phyloP scores from a whole-genome alignment of 2,113 vertebrate genomes.

The Peromyscus polionotus region DNA sequence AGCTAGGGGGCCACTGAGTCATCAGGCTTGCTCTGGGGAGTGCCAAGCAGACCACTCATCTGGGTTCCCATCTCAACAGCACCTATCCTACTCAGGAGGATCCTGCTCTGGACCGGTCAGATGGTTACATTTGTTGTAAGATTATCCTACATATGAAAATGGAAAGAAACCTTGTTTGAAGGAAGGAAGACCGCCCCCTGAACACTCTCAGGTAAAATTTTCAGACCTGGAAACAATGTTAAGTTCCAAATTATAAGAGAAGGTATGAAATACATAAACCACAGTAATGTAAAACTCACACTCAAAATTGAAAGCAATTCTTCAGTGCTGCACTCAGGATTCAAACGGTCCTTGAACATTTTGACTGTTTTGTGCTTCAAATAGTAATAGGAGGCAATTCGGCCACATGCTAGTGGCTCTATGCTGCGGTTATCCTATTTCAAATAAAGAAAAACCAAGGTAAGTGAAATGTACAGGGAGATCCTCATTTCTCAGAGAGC shows the following conservation, averaged over 20 bases:
- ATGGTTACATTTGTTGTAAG: not conserved
- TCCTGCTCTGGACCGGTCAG: constrained; percentile 1
- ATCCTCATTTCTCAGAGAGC: not conserved
- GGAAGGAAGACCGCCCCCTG: not conserved
- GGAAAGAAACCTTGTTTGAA: constrained; percentile 3
- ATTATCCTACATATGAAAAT: not conserved
- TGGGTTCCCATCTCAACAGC: constrained; percentile 30
- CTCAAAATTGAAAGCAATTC: constrained; percentile 95
- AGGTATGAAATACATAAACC: constrained; percentile 23
- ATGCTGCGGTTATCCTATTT: constrained; percentile 93
- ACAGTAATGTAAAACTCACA: constrained; percentile 87
- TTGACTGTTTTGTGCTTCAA: constrained; percentile 95
- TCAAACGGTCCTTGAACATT: constrained; percentile 95
- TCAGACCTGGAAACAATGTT: not conserved
- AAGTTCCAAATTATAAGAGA: constrained; percentile 24
- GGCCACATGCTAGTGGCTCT: constrained; percentile 93
- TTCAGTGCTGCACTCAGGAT: constrained; percentile 90
- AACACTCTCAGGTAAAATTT: constrained; percentile 50
- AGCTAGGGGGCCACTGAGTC: not conserved
- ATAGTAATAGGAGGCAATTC: constrained; percentile 98
- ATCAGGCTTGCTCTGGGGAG: not conserved
- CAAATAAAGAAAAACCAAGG: constrained; percentile 51
- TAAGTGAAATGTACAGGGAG: constrained; percentile 28
- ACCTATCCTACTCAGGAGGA: constrained; percentile 1
- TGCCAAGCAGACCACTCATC: not conserved